Percentiles rank a stretch among this genome's conserved stretches.
Evolutionary conservation across 2,888 invertebrate species (phyloP).

Genomic region (Netelia virgata): DNA sequence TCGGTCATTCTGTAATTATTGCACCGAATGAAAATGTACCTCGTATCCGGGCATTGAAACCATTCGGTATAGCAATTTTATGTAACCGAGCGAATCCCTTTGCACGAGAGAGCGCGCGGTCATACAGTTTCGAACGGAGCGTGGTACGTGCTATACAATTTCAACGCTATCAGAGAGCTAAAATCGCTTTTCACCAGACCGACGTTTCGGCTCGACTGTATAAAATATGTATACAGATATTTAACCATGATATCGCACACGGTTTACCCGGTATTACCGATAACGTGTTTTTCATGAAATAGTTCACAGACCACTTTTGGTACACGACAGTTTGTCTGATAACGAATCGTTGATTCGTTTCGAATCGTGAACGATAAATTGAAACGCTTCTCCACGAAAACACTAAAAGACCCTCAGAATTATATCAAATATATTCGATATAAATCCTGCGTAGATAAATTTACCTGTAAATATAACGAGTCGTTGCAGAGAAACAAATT

Average conservation of each 20-base stretch:
- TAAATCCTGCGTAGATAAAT: background rate
- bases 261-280: slow-evolving; percentile 4
- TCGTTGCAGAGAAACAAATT: no score
- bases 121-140: background rate
- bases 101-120: background rate
- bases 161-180: slow-evolving; percentile 11
- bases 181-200: slow-evolving; percentile 2
- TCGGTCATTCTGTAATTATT: background rate
- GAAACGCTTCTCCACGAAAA: background rate
- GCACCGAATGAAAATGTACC: background rate
- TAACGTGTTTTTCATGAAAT: slow-evolving; percentile 37
- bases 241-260: slow-evolving; percentile 3
- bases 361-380: background rate
- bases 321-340: slow-evolving; percentile 35
- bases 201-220: slow-evolving; percentile 1
- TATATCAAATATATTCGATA: background rate
- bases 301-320: slow-evolving; percentile 20
- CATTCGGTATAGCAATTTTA: background rate
- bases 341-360: slow-evolving; percentile 20
- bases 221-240: slow-evolving; percentile 5
- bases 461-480: background rate
- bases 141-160: slow-evolving; percentile 17
- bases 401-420: background rate
- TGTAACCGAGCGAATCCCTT: background rate
- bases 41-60: background rate